Evolutionary conservation across 2,797 vertebrate species (phyloP), one percentile per base, ranked within the genome.

Genomic region (Arrhamphus sclerolepis): DNA sequence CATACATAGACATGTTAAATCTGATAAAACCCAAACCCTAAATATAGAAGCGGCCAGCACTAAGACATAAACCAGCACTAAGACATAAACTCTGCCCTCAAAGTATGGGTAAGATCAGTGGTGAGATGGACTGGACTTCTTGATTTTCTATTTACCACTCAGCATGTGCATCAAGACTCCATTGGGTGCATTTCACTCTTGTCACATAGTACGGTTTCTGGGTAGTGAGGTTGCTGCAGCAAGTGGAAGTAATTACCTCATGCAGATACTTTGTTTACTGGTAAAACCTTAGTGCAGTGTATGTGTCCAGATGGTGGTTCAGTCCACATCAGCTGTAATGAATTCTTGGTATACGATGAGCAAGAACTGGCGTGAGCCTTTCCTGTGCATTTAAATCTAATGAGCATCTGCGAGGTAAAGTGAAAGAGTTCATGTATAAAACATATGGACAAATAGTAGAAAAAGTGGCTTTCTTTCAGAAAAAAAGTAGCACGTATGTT

Each of bases 241-340:
- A 18, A n/a, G 22, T 34, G 43, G 62, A 13, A 64, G 39, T 59
- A 55, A 39, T 48, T 61, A 10, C 21, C 19, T 7, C 0, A 20
- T 28, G 46, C 34, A 40, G 64, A 40, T 74, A 7, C 20, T 52
- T 42, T 39, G 18, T 60, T 59, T 51, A 19, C 18, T 43, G 39
- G 14, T 44, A 2, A 14, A 66, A 62, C 28, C 40, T 58, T 31
- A 65, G 61, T 24, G 49, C 53, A 56, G 46, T 46, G 16, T 2
- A 40, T 34, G 42, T 54, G 56, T 61, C 68, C 71, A 73, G 63
- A 77, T 81, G 65, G 68, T 43, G 62, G 39, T 43, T 58, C 40
- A 28, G 49, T 46, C 16, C 34, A 61, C 29, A 21, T 56, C 21
- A 49, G 14, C 46, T 39, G 46, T 34, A n/a, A 48, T 54, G 10